Percentiles rank a stretch among this genome's conserved stretches.
Conservation (phyloP, 2,888 invertebrate species). For the Metallyticus violacea region DNA sequence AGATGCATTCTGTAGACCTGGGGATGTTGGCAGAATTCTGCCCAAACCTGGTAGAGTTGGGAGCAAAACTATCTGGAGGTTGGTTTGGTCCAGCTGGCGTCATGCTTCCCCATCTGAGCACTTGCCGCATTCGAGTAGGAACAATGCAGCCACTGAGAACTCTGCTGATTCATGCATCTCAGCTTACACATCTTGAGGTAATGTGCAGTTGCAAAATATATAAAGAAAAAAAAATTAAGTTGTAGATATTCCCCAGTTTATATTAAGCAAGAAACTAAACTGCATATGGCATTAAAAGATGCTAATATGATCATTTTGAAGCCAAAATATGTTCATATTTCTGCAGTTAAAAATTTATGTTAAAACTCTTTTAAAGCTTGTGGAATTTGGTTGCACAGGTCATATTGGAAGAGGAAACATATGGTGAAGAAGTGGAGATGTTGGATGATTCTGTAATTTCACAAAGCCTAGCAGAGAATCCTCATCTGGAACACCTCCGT, state of each 20-base stretch:
- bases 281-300: too few species aligned
- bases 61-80: slow-evolving; percentile 35
- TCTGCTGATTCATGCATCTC: slow-evolving; percentile 18
- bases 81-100: slow-evolving; percentile 14
- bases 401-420: slow-evolving; percentile 25
- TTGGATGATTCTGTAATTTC: slow-evolving; percentile 26
- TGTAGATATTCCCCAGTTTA: background rate
- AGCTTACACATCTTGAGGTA: slow-evolving; percentile 29
- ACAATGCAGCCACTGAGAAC: slow-evolving; percentile 22
- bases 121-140: slow-evolving; percentile 27
- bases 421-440: slow-evolving; percentile 23
- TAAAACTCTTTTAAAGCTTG: too few species aligned
- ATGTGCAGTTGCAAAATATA: background rate
- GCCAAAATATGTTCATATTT: too few species aligned
- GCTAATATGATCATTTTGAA: too few species aligned
- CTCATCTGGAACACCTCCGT: slow-evolving; percentile 17
- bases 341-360: background rate
- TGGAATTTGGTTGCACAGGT: slow-evolving; percentile 4
- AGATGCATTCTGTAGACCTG: slow-evolving; percentile 37
- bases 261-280: too few species aligned
- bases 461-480: slow-evolving; percentile 9
- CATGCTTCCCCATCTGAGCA: slow-evolving; percentile 25
- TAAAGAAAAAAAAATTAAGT: background rate
- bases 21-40: slow-evolving; percentile 36
- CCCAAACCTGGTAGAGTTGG: slow-evolving; percentile 37